These are phyloP conservation scores for Cheirogaleus medius DNA, from an alignment of 2,113 vertebrate species.

Conservation along the genomic window DNA sequence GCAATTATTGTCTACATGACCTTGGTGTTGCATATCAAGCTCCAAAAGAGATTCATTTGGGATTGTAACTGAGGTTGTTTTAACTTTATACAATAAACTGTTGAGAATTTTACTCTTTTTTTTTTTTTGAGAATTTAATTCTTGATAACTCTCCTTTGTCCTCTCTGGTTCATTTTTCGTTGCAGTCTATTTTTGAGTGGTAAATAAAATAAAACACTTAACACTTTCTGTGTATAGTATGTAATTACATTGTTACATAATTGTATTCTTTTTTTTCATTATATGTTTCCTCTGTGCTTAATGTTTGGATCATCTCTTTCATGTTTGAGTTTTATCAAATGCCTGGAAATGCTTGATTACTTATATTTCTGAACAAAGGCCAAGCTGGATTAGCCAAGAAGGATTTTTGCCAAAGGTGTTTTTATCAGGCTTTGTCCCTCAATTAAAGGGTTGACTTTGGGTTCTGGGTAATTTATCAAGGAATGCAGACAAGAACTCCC, in stretches of 20 bases:
- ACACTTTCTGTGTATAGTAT: not conserved
- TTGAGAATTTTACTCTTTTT: not conserved
- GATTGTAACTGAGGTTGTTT: not conserved
- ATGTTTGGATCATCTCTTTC: not conserved
- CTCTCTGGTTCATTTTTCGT: not conserved
- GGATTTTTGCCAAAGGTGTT: not conserved
- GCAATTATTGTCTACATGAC: not conserved
- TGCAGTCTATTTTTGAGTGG: not conserved
- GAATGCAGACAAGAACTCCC: not conserved
- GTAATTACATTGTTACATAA: not conserved
- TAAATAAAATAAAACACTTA: not conserved
- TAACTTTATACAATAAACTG: not conserved
- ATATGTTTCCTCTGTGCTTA: not conserved
- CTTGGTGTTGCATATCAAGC: not conserved
- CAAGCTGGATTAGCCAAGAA: not conserved
- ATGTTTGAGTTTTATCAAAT: not conserved
- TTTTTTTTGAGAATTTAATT: not conserved
- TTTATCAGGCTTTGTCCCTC: not conserved
- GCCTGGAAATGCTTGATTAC: not conserved
- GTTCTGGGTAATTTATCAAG: not conserved
- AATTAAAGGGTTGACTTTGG: not conserved
- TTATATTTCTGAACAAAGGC: not conserved
- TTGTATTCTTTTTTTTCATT: not conserved
- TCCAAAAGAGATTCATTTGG: not conserved
- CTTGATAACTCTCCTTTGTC: not conserved